Evolutionary conservation across 2,113 vertebrate species (phyloP).

Genomic region (Calidris pygmaea): DNA sequence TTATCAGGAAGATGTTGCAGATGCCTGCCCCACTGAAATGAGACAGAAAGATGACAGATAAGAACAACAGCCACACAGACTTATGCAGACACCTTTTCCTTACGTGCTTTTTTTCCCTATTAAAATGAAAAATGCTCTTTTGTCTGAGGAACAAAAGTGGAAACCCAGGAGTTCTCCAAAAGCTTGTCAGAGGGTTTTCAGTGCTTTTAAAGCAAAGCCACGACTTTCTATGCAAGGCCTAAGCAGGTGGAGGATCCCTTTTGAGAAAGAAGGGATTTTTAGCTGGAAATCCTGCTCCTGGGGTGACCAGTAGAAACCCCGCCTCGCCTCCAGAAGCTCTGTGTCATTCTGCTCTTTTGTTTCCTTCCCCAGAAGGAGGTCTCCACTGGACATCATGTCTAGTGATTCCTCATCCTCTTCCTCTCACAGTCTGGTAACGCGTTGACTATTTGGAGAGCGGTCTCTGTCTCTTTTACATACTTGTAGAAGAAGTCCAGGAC

Average conservation of each 20-base stretch:
- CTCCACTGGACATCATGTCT: not conserved
- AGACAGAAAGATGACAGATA: not conserved
- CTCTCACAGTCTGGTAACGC: not conserved
- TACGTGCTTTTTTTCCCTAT: not conserved
- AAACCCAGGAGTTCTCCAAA: not conserved
- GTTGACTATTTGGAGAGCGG: not conserved
- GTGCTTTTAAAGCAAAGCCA: not conserved
- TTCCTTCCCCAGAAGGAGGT: not conserved
- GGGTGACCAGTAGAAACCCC: not conserved
- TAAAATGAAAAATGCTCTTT: not conserved
- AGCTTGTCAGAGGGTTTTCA: not conserved
- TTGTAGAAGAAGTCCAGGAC: not conserved
- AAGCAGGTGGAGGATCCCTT: not conserved
- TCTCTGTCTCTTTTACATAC: not conserved
- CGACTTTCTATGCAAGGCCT: not conserved
- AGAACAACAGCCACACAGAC: not conserved
- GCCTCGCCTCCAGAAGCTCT: not conserved
- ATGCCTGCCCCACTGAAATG: not conserved
- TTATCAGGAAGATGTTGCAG: not conserved
- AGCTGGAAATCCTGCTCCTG: not conserved
- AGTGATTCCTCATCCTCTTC: not conserved
- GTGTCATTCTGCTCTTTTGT: not conserved
- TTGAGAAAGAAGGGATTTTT: not conserved
- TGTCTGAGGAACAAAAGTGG: not conserved
- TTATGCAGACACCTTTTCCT: not conserved